Conservation (phyloP, 2,113 vertebrate species). For the Lycaon pictus region DNA sequence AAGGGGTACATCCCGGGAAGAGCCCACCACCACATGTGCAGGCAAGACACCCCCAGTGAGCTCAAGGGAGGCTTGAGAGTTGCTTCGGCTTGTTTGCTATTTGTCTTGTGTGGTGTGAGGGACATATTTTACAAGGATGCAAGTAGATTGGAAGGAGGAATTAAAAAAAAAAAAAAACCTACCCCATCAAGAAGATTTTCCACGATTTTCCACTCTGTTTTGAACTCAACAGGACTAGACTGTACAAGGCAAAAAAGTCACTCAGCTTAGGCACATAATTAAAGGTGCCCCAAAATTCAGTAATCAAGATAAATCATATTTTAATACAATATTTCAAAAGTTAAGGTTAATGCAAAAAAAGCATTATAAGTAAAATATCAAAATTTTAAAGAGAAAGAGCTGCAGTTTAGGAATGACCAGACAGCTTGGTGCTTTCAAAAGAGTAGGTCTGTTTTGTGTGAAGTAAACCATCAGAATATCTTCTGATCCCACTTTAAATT, state of each 20-base stretch:
- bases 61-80: not conserved
- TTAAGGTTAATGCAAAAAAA: not conserved
- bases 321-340: not conserved
- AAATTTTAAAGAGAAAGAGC: not conserved
- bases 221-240: not conserved
- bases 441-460: not conserved
- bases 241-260: not conserved
- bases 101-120: not conserved
- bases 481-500: not conserved
- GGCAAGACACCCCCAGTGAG: not conserved
- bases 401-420: not conserved
- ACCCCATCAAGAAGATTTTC: not conserved
- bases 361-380: not conserved
- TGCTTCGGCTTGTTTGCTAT: not conserved
- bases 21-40: not conserved
- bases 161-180: too few species aligned
- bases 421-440: conserved; percentile 1
- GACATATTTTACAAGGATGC: not conserved
- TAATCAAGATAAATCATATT: not conserved
- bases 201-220: not conserved
- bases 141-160: not conserved
- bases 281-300: not conserved
- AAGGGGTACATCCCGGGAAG: not conserved
- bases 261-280: not conserved
- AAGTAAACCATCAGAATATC: not conserved